Evolutionary conservation across 2,113 vertebrate species (phyloP).

Genomic region (Galbula dea): DNA sequence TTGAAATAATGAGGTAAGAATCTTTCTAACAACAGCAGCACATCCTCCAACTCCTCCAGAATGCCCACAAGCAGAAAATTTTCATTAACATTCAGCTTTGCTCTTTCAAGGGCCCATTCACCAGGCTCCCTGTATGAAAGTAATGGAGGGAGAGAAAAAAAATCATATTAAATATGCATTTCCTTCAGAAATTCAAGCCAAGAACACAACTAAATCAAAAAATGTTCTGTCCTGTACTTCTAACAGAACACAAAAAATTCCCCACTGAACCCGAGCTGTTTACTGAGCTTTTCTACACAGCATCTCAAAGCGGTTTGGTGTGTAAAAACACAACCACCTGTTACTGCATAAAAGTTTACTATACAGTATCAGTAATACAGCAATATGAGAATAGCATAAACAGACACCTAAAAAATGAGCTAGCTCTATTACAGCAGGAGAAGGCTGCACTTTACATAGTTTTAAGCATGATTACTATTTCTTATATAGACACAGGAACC

Average conservation of each 20-base stretch:
- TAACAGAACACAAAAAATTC: fast-evolving
- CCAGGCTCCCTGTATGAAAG: slow-evolving; percentile 87
- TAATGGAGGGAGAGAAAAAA: not conserved
- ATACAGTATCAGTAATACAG: not conserved
- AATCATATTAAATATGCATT: not conserved
- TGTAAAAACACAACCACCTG: not conserved
- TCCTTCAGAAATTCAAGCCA: not conserved
- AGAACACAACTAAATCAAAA: not conserved
- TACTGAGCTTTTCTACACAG: not conserved
- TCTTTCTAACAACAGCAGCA: slow-evolving; percentile 95
- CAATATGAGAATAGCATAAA: not conserved
- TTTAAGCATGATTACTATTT: not conserved
- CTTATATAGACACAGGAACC: not conserved
- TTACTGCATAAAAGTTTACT: not conserved
- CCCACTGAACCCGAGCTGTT: not conserved
- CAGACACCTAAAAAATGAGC: not conserved
- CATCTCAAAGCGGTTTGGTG: not conserved
- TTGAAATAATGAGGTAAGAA: slow-evolving; percentile 99
- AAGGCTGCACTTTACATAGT: not conserved
- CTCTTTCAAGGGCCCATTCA: slow-evolving; percentile 93
- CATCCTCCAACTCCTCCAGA: slow-evolving; percentile 96
- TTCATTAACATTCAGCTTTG: slow-evolving; percentile 93
- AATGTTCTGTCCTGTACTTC: not conserved
- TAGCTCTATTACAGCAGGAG: not conserved
- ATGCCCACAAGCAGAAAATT: slow-evolving; percentile 98